A percentile compares a stretch with the other conserved stretches of the same genome.
Conservation (phyloP, 2,113 vertebrate genomes). For the Macroglossus sobrinus region DNA sequence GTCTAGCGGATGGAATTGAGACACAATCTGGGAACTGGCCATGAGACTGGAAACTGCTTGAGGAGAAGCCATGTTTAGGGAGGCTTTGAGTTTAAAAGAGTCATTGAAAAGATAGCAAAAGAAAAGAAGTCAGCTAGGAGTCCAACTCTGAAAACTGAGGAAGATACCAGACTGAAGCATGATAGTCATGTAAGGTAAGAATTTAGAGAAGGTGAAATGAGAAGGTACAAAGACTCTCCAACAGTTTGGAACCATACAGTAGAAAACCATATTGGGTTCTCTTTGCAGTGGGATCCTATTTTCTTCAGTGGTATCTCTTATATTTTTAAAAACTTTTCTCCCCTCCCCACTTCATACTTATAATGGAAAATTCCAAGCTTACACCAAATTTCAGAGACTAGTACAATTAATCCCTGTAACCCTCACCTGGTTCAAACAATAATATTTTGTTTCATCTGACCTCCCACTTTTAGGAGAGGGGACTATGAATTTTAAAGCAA, state of each 20-base stretch:
- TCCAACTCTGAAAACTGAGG: background rate
- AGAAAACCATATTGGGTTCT: background rate
- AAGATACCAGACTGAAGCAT: background rate
- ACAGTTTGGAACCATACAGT: background rate
- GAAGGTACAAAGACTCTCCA: background rate
- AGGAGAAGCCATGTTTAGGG: background rate
- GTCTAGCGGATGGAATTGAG: background rate
- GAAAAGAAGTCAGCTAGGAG: background rate
- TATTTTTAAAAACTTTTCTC: background rate
- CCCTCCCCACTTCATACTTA: background rate
- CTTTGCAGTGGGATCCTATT: background rate
- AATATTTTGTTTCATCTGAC: conserved; percentile 23
- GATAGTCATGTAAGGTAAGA: background rate
- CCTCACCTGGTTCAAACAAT: background rate
- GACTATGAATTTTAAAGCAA: conserved; percentile 11
- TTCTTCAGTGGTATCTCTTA: background rate
- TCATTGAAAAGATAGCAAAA: background rate
- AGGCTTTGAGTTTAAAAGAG: background rate
- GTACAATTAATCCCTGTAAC: background rate
- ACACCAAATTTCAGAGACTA: background rate
- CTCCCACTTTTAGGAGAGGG: background rate
- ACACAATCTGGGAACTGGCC: background rate
- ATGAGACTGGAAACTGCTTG: background rate
- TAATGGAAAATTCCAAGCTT: background rate
- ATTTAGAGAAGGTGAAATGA: background rate